Evolutionary conservation across 1,140 invertebrate genomes (phyloP).

Genomic region (Leguminivora glycinivorella): DNA sequence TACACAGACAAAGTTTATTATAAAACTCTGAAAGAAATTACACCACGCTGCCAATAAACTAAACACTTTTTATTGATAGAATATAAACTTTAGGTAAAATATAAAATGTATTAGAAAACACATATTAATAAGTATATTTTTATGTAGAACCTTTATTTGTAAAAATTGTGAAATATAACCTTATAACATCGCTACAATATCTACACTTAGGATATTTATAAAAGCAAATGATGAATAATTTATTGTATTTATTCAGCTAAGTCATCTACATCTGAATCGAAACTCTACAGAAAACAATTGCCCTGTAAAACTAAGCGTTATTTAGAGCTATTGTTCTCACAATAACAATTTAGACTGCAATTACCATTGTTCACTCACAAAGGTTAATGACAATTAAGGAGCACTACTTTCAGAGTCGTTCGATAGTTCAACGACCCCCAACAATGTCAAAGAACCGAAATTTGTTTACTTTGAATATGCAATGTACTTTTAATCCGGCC

Average conservation of each 20-base stretch:
- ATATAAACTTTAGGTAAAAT: too few relatives aligned
- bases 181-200: too few relatives aligned
- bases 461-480: constrained; percentile 48
- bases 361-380: constrained; percentile 26
- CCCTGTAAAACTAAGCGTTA: constrained; percentile 9
- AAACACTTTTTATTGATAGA: too few relatives aligned
- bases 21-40: too few relatives aligned
- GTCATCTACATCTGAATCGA: background rate
- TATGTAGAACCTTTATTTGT: too few relatives aligned
- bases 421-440: constrained; percentile 18
- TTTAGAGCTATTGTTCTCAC: constrained; percentile 24
- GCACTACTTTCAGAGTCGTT: constrained; percentile 25
- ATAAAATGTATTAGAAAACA: too few relatives aligned
- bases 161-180: too few relatives aligned
- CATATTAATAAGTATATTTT: too few relatives aligned
- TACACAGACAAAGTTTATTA: too few relatives aligned
- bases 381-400: constrained; percentile 25
- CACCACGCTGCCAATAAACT: too few relatives aligned
- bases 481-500: constrained; percentile 40
- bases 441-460: constrained; percentile 33
- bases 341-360: constrained; percentile 23
- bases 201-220: too few relatives aligned
- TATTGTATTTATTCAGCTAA: background rate
- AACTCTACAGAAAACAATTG: background rate
- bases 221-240: too few relatives aligned